A percentile compares a stretch with the other conserved stretches of the same genome.
phyloP scores from a whole-genome alignment of 2,888 invertebrate species.

The Microplitis manilae region DNA sequence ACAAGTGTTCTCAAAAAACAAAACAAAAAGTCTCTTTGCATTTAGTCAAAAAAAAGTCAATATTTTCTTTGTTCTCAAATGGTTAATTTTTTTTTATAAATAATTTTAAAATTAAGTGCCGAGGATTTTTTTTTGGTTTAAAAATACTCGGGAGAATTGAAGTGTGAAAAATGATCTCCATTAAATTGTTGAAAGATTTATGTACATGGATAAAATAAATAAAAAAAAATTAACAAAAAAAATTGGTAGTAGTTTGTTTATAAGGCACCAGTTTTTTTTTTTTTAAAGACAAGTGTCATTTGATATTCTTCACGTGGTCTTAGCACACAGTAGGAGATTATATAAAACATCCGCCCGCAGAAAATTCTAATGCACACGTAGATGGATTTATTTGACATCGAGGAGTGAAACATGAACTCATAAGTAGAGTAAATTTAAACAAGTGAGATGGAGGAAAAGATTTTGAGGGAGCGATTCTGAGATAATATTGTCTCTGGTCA shows the following conservation, averaged over 20 bases:
- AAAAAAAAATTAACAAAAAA: neutral
- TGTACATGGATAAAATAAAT: neutral
- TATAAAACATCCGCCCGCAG: neutral
- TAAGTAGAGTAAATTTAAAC: constrained; percentile 43
- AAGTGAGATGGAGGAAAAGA: constrained; percentile 6
- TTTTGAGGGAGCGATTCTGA: constrained; percentile 46
- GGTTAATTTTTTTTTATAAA: neutral
- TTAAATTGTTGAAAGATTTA: neutral
- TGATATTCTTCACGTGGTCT: neutral
- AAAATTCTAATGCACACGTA: constrained; percentile 7
- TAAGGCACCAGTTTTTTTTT: neutral
- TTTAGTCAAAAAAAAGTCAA: neutral
- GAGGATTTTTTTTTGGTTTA: neutral
- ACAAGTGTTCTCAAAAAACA: constrained; percentile 20
- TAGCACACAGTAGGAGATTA: neutral
- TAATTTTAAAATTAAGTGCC: neutral
- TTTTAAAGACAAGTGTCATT: neutral
- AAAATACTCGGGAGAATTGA: neutral
- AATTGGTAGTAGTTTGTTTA: neutral
- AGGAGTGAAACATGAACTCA: constrained; percentile 47
- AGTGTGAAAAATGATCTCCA: neutral
- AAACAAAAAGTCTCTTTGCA: constrained; percentile 7
- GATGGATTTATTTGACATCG: constrained; percentile 5
- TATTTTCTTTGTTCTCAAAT: neutral
- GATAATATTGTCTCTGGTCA: constrained; percentile 33